Evolutionary conservation across 2,888 invertebrate species (phyloP).

Genomic region (Colostygia pectinataria): DNA sequence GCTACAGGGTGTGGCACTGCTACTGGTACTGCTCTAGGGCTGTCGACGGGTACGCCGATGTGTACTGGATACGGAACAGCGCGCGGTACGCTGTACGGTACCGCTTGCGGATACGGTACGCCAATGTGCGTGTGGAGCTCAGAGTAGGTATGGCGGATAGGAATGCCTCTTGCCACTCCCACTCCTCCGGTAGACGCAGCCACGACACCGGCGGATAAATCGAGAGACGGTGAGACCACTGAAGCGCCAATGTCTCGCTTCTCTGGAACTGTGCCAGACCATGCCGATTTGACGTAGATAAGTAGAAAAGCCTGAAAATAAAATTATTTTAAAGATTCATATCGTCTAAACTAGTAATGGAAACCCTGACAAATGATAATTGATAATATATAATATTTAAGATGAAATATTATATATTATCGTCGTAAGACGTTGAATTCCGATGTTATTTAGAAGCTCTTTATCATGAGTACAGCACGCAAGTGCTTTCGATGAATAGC

Average conservation of each 20-base stretch:
- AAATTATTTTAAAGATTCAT: background rate
- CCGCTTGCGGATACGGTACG: constrained; percentile 78
- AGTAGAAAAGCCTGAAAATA: constrained; percentile 51
- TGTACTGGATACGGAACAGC: constrained; percentile 78
- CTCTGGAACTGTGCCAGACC: constrained; percentile 24
- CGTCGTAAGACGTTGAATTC: too few relatives aligned
- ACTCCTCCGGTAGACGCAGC: background rate
- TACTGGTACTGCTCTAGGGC: constrained; percentile 73
- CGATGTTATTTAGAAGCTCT: too few relatives aligned
- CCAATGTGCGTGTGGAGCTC: constrained; percentile 77
- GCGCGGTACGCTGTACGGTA: constrained; percentile 60
- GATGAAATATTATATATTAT: too few relatives aligned
- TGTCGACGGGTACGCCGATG: constrained; percentile 75
- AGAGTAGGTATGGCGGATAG: constrained; percentile 64
- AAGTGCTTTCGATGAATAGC: too few relatives aligned
- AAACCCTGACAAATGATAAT: too few relatives aligned
- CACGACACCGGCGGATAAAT: background rate
- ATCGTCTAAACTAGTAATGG: too few relatives aligned
- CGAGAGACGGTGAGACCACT: constrained; percentile 18
- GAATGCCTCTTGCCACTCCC: constrained; percentile 37
- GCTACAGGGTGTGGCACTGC: constrained; percentile 77
- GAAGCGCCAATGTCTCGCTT: constrained; percentile 25
- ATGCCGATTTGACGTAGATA: constrained; percentile 28
- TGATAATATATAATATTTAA: too few relatives aligned
- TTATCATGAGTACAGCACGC: too few relatives aligned